A percentile compares a stretch with the other conserved stretches of the same genome.
Evolutionary conservation across 2,888 invertebrate species (phyloP).

Genomic region (Folsomia manolachei): DNA sequence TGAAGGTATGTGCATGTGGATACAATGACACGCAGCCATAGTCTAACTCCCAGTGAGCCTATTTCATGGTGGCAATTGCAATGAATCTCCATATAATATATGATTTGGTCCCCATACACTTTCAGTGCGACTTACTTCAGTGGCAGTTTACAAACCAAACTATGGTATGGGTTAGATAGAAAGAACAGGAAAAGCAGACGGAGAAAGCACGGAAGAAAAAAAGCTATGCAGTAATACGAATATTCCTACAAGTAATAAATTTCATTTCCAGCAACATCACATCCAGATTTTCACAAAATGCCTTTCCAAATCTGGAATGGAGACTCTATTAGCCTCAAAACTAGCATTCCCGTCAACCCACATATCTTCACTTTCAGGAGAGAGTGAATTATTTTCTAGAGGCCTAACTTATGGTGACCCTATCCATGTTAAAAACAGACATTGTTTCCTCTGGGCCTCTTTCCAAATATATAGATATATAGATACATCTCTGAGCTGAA

Average conservation of each 20-base stretch:
- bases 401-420: constrained; percentile 15
- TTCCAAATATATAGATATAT: constrained; percentile 2
- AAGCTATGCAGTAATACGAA: constrained; percentile 18
- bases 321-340: constrained; percentile 18
- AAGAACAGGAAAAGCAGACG: constrained; percentile 25
- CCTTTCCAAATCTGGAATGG: constrained; percentile 22
- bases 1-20: not conserved
- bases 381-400: constrained; percentile 22
- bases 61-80: constrained; percentile 40
- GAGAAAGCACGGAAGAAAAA: constrained; percentile 5
- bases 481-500: constrained; percentile 5
- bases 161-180: constrained; percentile 13
- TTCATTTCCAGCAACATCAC: constrained; percentile 41
- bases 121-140: not conserved
- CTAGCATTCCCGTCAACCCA: not conserved
- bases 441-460: not conserved
- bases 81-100: constrained; percentile 45
- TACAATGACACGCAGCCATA: constrained; percentile 8
- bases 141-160: constrained; percentile 10
- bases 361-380: constrained; percentile 4
- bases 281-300: constrained; percentile 41
- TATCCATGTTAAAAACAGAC: not conserved
- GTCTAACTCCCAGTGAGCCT: constrained; percentile 10
- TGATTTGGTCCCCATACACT: constrained; percentile 22
- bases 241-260: constrained; percentile 34